A percentile compares a stretch with the other conserved stretches of the same genome.
phyloP scores from a whole-genome alignment of 2,888 invertebrate species.

The Drosophila hamatofila region DNA sequence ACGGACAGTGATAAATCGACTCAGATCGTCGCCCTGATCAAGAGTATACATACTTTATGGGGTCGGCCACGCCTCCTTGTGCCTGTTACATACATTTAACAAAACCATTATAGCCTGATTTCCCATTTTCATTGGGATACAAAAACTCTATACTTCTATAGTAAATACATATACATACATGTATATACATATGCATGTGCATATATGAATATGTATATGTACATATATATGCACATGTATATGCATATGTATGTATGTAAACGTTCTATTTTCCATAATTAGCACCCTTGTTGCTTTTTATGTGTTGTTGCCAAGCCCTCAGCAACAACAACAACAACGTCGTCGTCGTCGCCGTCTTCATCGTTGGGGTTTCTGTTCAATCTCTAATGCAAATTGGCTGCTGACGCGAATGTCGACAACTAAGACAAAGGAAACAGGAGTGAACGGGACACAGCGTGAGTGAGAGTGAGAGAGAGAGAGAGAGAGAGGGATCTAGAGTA shows the following conservation, averaged over 20 bases:
- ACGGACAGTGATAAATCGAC: no score
- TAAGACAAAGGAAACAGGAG: conserved; percentile 53
- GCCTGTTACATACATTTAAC: no score
- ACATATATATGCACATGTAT: neutral
- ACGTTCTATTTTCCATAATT: conserved; percentile 29
- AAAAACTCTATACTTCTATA: neutral
- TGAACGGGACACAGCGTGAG: neutral
- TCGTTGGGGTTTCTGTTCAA: conserved; percentile 41
- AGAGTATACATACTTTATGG: no score
- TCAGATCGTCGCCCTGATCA: no score
- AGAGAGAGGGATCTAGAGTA: neutral
- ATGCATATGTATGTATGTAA: neutral
- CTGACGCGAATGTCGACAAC: conserved; percentile 33
- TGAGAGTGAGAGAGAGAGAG: neutral
- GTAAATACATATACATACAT: neutral
- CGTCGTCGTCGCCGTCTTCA: neutral
- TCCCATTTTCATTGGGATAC: no score
- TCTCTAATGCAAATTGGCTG: conserved; percentile 50
- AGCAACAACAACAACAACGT: conserved; percentile 2
- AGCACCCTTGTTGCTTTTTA: conserved; percentile 20
- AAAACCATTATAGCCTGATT: no score
- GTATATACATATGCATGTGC: no score
- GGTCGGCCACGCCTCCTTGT: no score
- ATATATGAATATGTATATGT: neutral
- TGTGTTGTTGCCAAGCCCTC: conserved; percentile 24